phyloP scores from a whole-genome alignment of 1,140 invertebrate species.

The Phthorimaea operculella region DNA sequence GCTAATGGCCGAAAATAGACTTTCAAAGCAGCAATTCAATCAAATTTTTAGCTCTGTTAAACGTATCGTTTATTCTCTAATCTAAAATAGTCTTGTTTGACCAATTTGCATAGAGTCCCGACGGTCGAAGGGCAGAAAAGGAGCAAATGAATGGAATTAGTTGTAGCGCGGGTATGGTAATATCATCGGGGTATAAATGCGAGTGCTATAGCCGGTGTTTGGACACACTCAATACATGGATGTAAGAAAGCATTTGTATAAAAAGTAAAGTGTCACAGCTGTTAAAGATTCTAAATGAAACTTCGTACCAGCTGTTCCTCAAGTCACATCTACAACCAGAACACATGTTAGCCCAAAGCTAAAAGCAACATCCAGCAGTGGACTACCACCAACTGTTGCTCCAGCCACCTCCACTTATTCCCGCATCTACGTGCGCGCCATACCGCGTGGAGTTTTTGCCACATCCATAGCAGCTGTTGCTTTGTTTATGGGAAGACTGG shows the following conservation, averaged over 20 bases:
- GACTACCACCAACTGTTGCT: not conserved
- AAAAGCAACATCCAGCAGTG: too few relatives aligned
- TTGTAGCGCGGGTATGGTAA: constrained; percentile 26
- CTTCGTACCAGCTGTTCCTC: too few relatives aligned
- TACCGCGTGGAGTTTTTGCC: constrained; percentile 32
- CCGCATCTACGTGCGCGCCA: constrained; percentile 4
- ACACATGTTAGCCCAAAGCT: too few relatives aligned
- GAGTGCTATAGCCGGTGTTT: constrained; percentile 10
- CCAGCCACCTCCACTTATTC: not conserved
- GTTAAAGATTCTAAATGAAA: too few relatives aligned
- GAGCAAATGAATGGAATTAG: constrained; percentile 31
- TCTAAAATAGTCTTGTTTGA: not conserved
- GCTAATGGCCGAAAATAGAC: too few relatives aligned
- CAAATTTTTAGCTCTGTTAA: too few relatives aligned
- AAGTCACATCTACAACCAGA: too few relatives aligned
- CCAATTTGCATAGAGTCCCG: not conserved
- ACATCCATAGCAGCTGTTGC: constrained; percentile 31
- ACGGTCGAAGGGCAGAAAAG: constrained; percentile 10
- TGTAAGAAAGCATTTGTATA: too few relatives aligned
- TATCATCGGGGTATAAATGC: constrained; percentile 23
- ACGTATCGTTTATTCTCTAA: not conserved
- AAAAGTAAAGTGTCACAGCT: too few relatives aligned
- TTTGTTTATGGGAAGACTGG: constrained; percentile 33
- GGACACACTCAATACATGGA: not conserved
- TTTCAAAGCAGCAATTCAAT: too few relatives aligned